These are phyloP conservation scores for Microctenopoma steveboyesi DNA, from an alignment of 2,797 vertebrate species.

Conservation along the genomic window DNA sequence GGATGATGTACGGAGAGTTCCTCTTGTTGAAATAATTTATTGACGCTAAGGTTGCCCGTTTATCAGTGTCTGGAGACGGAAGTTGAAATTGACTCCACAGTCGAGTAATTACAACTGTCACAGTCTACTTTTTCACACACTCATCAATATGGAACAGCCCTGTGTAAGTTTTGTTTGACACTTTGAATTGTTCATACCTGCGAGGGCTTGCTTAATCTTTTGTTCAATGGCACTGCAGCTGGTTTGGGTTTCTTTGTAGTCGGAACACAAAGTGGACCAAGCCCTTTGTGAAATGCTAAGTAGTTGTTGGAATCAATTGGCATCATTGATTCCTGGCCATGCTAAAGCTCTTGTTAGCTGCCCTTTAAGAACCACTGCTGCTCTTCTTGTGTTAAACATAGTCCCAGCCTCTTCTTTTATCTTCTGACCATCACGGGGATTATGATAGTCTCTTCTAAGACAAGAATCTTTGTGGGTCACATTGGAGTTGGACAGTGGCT, in stretches of 20 bases:
- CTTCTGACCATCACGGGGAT: not conserved
- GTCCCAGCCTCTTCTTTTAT: not conserved
- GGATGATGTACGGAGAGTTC: slow-evolving; percentile 22
- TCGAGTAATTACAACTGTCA: slow-evolving; percentile 23
- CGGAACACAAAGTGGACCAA: slow-evolving; percentile 8
- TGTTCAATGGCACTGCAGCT: not conserved
- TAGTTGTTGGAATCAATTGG: slow-evolving; percentile 2
- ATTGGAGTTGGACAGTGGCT: not conserved
- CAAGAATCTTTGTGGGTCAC: not conserved
- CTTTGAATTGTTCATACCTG: slow-evolving; percentile 7
- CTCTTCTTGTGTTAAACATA: slow-evolving; percentile 4
- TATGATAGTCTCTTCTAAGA: not conserved
- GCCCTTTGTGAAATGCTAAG: slow-evolving; percentile 28
- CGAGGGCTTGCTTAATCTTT: not conserved
- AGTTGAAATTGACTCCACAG: slow-evolving; percentile 11
- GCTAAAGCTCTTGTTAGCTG: not conserved
- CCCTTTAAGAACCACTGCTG: slow-evolving; percentile 6
- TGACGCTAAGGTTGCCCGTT: slow-evolving; percentile 22
- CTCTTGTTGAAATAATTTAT: slow-evolving; percentile 36
- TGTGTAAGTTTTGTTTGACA: slow-evolving; percentile 11
- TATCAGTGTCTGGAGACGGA: slow-evolving; percentile 13
- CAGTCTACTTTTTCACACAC: slow-evolving; percentile 6
- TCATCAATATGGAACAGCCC: slow-evolving; percentile 1
- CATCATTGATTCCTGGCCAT: slow-evolving; percentile 16
- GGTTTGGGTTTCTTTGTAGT: not conserved